Evolutionary conservation across 2,113 vertebrate species (phyloP).

Genomic region (Myiagra hebetior): DNA sequence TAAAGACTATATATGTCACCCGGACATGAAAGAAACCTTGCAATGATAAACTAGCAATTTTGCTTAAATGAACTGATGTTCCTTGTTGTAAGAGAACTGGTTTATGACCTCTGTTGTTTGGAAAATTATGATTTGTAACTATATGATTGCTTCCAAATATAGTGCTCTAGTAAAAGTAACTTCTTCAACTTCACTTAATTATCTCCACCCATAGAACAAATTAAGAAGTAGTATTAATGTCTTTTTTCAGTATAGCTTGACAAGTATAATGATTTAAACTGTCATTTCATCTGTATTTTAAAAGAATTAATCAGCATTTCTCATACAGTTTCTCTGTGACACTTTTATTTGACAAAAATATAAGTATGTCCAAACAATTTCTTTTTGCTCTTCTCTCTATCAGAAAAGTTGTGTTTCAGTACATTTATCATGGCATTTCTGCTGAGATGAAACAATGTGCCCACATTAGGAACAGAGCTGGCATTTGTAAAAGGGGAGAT

Average conservation of each 20-base stretch:
- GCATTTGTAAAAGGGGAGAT: not conserved
- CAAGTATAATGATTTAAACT: not conserved
- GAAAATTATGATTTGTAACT: not conserved
- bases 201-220: not conserved
- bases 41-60: not conserved
- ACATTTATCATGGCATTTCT: not conserved
- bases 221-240: not conserved
- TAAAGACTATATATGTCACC: not conserved
- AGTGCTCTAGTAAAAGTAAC: not conserved
- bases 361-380: not conserved
- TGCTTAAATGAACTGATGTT: not conserved
- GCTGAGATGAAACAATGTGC: not conserved
- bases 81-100: not conserved
- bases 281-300: not conserved
- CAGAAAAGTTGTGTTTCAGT: not conserved
- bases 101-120: not conserved
- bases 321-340: not conserved
- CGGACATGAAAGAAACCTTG: not conserved
- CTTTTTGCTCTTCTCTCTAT: not conserved
- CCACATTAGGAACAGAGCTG: not conserved
- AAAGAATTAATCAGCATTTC: not conserved
- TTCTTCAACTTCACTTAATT: not conserved
- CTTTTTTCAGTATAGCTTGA: not conserved
- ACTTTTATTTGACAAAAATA: not conserved
- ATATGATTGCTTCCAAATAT: not conserved